Conservation (phyloP, 2,113 vertebrate genomes). For the Tursiops truncatus region DNA sequence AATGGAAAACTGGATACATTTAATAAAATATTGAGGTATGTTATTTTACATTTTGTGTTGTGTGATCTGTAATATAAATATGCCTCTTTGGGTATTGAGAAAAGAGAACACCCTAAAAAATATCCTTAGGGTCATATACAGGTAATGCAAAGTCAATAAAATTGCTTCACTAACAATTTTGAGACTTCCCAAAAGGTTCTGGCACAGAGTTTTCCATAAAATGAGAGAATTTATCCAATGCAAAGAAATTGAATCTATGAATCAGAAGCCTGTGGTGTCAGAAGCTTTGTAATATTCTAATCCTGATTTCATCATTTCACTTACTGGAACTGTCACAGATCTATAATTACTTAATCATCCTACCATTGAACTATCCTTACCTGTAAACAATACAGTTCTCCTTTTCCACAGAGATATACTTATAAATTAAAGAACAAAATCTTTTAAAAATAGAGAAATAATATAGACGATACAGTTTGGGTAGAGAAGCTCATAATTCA, state of each 20-base stretch:
- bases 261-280: neutral
- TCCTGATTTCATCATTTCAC: neutral
- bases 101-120: neutral
- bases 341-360: slow-evolving; percentile 12
- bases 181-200: neutral
- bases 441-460: neutral
- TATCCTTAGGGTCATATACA: neutral
- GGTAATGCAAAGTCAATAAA: slow-evolving; percentile 31
- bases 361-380: neutral
- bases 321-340: neutral
- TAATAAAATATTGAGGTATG: slow-evolving; percentile 47
- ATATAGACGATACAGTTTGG: neutral
- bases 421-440: neutral
- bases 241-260: neutral
- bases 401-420: neutral
- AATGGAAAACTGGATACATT: slow-evolving; percentile 56
- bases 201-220: neutral
- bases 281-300: neutral
- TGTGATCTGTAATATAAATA: slow-evolving; percentile 57
- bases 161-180: slow-evolving; percentile 3
- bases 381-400: neutral
- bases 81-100: neutral
- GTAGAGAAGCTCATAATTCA: neutral
- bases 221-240: neutral
- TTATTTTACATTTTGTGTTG: slow-evolving; percentile 6